phyloP scores from a whole-genome alignment of 2,888 invertebrate genomes.

The Cosmopolites sordidus region DNA sequence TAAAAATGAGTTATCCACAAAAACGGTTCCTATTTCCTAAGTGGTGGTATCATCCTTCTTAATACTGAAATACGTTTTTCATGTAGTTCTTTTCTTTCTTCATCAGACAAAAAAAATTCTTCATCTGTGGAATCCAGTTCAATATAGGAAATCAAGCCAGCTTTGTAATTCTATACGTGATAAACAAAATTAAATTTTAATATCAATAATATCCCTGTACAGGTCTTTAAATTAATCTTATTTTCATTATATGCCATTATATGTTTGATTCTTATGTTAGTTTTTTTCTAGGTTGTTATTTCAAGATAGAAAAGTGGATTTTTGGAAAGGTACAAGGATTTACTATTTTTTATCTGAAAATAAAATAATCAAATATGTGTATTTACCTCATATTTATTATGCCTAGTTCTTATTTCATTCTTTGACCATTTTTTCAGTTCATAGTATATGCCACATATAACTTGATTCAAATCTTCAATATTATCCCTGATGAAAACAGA shows the following conservation, averaged over 20 bases:
- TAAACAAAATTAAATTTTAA: no score
- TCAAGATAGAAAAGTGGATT: no score
- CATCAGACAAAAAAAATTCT: conserved; percentile 31
- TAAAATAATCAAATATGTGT: neutral
- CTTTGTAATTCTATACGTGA: conserved; percentile 12
- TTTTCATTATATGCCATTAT: no score
- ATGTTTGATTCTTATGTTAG: no score
- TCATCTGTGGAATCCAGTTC: conserved; percentile 33
- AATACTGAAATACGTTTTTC: conserved; percentile 24
- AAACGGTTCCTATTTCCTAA: no score
- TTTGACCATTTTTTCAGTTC: conserved; percentile 30
- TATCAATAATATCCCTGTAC: no score
- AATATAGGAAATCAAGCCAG: conserved; percentile 25
- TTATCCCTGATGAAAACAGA: conserved; percentile 26
- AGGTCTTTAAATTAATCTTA: no score
- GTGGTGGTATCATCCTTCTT: conserved; percentile 27
- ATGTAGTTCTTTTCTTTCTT: conserved; percentile 26
- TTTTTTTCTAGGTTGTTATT: no score
- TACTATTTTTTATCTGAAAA: no score
- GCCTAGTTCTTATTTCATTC: conserved; percentile 28
- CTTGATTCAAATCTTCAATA: conserved; percentile 18
- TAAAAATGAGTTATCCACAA: no score
- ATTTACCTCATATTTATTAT: conserved; percentile 30
- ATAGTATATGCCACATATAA: conserved; percentile 26
- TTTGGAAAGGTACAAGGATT: no score